Evolutionary conservation across 2,888 invertebrate genomes (phyloP), one percentile per base, ranked within the genome.

Genomic region (Ophioninae sp.): DNA sequence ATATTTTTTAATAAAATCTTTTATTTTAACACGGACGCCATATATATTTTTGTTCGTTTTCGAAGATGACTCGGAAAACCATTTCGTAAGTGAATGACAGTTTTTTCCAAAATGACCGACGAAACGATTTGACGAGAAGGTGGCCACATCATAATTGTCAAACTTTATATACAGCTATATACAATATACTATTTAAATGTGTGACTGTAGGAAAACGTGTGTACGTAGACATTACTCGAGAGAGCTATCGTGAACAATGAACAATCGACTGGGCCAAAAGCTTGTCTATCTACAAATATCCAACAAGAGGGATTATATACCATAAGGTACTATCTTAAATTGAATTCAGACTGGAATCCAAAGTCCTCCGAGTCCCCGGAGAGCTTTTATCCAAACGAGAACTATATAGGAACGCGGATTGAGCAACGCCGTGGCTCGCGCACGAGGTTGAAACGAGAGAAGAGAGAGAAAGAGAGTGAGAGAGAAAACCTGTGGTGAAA

Each of bases 361-460:
- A 79, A 82, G 84, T 84, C 82, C 82, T 79, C 70, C 50, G 79
- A 79, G 73, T 82, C 81, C 75, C 82, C 76, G 68, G 79, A 84
- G 84, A 84, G 84, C 84, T 84, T 84, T 84, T 84, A 84, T 84
- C 84, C 81, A 84, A 84, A 84, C 84, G 82, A 82, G 76, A 84
- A 64, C 68, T 84, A 84, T 84, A 82, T 73, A 82, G 67, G 41
- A 56, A 79, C 61, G 80, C 68, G 73, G 76, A 73, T 65, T 62
- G 67, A 85, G 85, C 84, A 76, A 75, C 81, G 75, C 69, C 74
- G 39, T 23, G 67, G 39, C 59, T 78, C 78, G 50, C 57, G 20
- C 69, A 44, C 23, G 62, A 69, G 59, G 56, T 67, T 67, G 68
- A 62, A 41, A 77, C 7, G 77, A 62, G 61, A 50, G 62, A 69